Evolutionary conservation across 2,113 vertebrate species (phyloP).

Genomic region (Cephalopholis sonnerati): DNA sequence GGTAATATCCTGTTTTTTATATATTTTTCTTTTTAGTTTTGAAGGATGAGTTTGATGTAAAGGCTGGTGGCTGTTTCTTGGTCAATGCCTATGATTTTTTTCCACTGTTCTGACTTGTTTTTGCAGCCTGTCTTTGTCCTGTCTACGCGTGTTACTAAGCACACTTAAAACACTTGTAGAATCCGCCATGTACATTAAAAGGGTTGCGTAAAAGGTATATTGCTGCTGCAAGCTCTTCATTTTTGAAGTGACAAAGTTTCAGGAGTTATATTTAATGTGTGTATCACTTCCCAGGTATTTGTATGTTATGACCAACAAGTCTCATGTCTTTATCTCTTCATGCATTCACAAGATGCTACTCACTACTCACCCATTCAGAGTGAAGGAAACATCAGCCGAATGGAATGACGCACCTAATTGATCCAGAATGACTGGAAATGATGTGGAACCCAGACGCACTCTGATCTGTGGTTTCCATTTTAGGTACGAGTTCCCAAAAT

Average conservation of each 20-base stretch:
- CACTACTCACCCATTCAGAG: not conserved
- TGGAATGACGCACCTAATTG: slow-evolving; percentile 65
- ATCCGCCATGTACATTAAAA: no score
- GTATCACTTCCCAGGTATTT: no score
- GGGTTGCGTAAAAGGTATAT: no score
- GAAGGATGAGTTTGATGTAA: no score
- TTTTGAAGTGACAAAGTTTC: no score
- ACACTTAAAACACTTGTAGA: not conserved
- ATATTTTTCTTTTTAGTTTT: no score
- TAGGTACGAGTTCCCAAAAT: slow-evolving; percentile 41
- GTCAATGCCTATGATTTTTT: no score
- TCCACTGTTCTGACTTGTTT: not conserved
- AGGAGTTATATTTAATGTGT: no score
- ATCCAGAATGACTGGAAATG: slow-evolving; percentile 64
- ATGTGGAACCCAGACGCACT: slow-evolving; percentile 33
- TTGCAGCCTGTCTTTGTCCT: not conserved
- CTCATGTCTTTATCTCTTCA: slow-evolving; percentile 6
- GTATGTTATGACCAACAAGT: not conserved
- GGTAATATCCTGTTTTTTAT: no score
- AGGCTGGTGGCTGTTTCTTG: no score
- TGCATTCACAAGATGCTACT: slow-evolving; percentile 13
- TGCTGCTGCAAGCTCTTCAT: no score
- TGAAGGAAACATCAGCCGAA: slow-evolving; percentile 45
- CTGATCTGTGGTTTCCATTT: slow-evolving; percentile 26
- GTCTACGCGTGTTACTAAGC: not conserved